Percentiles rank a stretch among this genome's conserved stretches.
Evolutionary conservation across 1,140 invertebrate species (phyloP).

Genomic region (Caenorhabditis brenneri): DNA sequence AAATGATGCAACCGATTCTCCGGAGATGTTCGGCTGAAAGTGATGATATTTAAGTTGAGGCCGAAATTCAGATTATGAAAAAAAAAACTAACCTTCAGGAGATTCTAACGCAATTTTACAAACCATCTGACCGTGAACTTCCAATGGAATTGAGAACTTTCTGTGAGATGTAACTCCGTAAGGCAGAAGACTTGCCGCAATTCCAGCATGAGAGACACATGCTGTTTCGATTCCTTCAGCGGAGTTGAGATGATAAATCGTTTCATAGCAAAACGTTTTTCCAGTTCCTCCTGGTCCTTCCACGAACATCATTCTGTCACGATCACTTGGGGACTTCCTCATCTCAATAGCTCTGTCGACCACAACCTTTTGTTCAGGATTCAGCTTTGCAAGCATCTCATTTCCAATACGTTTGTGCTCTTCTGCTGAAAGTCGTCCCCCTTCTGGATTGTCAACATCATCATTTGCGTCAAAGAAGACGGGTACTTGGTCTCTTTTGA

Average conservation of each 20-base stretch:
- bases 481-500: neutral
- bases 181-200: slow-evolving; percentile 63
- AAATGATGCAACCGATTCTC: slow-evolving; percentile 18
- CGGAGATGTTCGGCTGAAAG: too few relatives aligned
- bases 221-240: neutral
- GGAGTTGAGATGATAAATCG: neutral
- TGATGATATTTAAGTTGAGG: too few relatives aligned
- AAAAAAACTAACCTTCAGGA: slow-evolving; percentile 31
- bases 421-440: too few relatives aligned
- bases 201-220: slow-evolving; percentile 62
- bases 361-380: neutral
- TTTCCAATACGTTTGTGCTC: neutral
- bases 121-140: neutral
- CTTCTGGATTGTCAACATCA: neutral
- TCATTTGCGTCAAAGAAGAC: neutral
- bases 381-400: neutral
- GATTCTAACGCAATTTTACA: slow-evolving; percentile 1
- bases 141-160: slow-evolving; percentile 40
- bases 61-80: neutral
- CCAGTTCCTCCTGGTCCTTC: neutral
- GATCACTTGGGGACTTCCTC: too few relatives aligned
- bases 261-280: neutral
- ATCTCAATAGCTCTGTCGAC: too few relatives aligned
- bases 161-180: slow-evolving; percentile 60
- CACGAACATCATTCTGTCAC: neutral